phyloP scores from a whole-genome alignment of 1,140 invertebrate genomes.

The Drosophila parabipectinata region DNA sequence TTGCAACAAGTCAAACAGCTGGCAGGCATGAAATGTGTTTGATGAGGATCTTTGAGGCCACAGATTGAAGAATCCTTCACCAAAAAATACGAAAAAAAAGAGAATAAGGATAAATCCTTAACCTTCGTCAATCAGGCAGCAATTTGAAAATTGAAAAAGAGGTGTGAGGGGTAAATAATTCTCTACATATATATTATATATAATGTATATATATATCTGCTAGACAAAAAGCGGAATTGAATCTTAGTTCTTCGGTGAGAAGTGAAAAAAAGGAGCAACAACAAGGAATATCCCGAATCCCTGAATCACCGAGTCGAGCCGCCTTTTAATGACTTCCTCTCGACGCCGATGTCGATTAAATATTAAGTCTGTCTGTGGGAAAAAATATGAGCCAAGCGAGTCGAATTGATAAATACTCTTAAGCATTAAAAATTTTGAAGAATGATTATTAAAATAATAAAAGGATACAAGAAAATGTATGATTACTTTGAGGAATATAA shows the following conservation, averaged over 20 bases:
- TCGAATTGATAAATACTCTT: constrained; percentile 27
- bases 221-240: constrained; percentile 71
- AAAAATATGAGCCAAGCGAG: not conserved
- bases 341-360: constrained; percentile 29
- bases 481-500: no score
- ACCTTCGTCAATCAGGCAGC: constrained; percentile 66
- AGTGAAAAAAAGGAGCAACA: not conserved
- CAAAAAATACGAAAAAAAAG: not conserved
- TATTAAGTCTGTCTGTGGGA: constrained; percentile 31
- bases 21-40: constrained; percentile 64
- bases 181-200: not conserved
- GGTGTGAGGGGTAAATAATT: constrained; percentile 2
- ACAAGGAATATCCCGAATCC: not conserved
- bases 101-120: constrained; percentile 16
- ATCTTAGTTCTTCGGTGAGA: constrained; percentile 44
- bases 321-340: constrained; percentile 70
- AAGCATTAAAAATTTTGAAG: not conserved
- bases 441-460: not conserved
- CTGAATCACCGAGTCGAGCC: constrained; percentile 18
- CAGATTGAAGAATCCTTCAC: constrained; percentile 35
- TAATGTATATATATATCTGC: not conserved
- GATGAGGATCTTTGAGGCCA: constrained; percentile 61
- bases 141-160: constrained; percentile 33
- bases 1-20: constrained; percentile 45
- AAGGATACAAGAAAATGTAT: no score